phyloP scores from a whole-genome alignment of 2,113 vertebrate genomes.

The Osmerus mordax region DNA sequence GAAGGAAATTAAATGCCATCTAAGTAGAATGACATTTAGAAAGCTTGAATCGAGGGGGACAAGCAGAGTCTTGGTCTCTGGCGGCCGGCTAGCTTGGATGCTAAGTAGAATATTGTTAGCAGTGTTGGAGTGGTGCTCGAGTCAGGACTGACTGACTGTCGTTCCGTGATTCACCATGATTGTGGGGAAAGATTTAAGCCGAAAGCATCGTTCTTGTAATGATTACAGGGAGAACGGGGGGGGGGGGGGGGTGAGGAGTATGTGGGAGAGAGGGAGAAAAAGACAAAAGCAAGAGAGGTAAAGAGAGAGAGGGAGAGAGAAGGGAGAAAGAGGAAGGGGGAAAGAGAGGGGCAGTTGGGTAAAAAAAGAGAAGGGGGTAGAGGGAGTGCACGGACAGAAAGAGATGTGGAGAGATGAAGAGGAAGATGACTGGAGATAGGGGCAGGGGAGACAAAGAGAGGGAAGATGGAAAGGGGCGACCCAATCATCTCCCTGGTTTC shows the following conservation, averaged over 20 bases:
- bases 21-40: too few relatives aligned
- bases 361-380: not conserved
- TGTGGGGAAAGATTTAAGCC: not conserved
- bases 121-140: not conserved
- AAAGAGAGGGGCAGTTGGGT: not conserved
- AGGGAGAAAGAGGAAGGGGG: not conserved
- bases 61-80: not conserved
- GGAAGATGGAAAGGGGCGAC: slow-evolving; percentile 15
- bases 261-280: not conserved
- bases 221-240: not conserved
- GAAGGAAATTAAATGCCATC: too few relatives aligned
- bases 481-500: slow-evolving; percentile 49
- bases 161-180: not conserved
- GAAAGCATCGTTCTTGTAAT: not conserved
- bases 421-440: not conserved
- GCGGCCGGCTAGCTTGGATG: not conserved
- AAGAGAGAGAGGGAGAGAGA: not conserved
- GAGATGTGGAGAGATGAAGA: not conserved
- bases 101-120: not conserved
- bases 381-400: not conserved
- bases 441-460: not conserved
- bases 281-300: not conserved
- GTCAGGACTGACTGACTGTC: not conserved
- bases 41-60: not conserved
- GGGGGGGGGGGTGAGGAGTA: not conserved